Base-by-base conservation (phyloP, 53 echinoderm and acorn worm species). In the Arbacia lixula region DNA sequence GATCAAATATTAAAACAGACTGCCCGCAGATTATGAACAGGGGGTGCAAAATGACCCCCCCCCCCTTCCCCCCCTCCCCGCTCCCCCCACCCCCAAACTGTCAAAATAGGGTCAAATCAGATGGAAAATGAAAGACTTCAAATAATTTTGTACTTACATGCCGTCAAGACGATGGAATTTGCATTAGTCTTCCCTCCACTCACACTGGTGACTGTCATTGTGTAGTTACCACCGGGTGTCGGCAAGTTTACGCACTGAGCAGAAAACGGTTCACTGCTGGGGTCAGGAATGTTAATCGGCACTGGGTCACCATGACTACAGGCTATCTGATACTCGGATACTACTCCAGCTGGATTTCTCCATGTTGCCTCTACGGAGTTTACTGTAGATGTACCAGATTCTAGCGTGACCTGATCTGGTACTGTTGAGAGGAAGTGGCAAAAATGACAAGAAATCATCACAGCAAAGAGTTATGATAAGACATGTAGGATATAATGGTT, bases 361-460 rank as follows among this genome's bases (percentile, higher is more conserved):
- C 86, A 90, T 46, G 53, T 76, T 17, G 83, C 86, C 17, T 72
- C 83, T 30, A 90, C 82, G 37, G 90, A 90, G 33, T 8, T 53
- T 40, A 61, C 72, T 30, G 83, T 90, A 6, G 90, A 90, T 25
- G 50, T 54, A 31, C 30, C 43, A 25, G 77, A 68, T 36, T 56
- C 53, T 1, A 87, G 46, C 9, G 12, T 31, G 3, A 87, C 80
- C 28, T 27, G 65, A n/a, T 29, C 14, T 1, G 87, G 87, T 12
- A 68, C 87, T 87, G 41, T 12, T 35, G 49, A 68, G 8, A 46
- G 8, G 14, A 14, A 10, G 46, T 46, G n/a, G n/a, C n/a, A n/a
- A n/a, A n/a, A n/a, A n/a, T n/a, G n/a, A n/a, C n/a, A n/a, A n/a
- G n/a, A n/a, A n/a, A n/a, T n/a, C n/a, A n/a, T n/a, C n/a, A n/a